Percentiles rank a stretch among this genome's conserved stretches.
Conservation (phyloP, 2,888 invertebrate species). For the Smittia sp. region DNA sequence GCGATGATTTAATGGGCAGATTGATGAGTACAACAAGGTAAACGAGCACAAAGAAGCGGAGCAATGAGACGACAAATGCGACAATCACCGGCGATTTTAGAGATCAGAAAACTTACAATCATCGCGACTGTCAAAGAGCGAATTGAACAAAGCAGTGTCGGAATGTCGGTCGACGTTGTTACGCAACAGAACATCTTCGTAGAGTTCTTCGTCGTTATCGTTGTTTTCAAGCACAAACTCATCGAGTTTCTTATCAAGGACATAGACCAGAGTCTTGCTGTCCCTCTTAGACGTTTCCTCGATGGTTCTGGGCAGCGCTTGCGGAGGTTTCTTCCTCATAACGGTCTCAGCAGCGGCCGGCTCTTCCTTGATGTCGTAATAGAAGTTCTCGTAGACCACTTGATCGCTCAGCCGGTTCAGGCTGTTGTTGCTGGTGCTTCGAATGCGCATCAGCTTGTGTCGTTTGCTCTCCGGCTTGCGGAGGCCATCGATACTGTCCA, state of each 20-base stretch:
- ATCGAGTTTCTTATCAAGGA: slow-evolving; percentile 43
- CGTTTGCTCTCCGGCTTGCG: slow-evolving; percentile 43
- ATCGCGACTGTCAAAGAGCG: slow-evolving; percentile 29
- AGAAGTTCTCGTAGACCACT: slow-evolving; percentile 40
- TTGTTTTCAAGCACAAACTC: slow-evolving; percentile 43
- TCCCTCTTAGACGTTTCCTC: slow-evolving; percentile 43
- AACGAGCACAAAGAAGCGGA: background rate
- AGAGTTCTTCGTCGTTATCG: background rate
- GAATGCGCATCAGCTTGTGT: slow-evolving; percentile 42
- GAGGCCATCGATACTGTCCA: slow-evolving; percentile 44
- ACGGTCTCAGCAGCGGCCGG: background rate
- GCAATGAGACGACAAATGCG: background rate
- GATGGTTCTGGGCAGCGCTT: slow-evolving; percentile 49
- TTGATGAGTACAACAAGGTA: background rate
- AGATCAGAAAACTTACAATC: slow-evolving; percentile 31
- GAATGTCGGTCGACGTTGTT: slow-evolving; percentile 19
- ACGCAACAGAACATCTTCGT: slow-evolving; percentile 32
- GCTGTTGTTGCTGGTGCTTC: slow-evolving; percentile 42
- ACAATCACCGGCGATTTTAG: slow-evolving; percentile 18
- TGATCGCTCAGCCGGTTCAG: slow-evolving; percentile 21
- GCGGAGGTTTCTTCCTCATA: slow-evolving; percentile 48
- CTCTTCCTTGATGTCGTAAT: slow-evolving; percentile 20
- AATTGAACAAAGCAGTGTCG: slow-evolving; percentile 24
- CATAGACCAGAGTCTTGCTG: slow-evolving; percentile 43
- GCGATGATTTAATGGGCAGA: background rate